A percentile compares a stretch with the other conserved stretches of the same genome.
Conservation (phyloP, 2,113 vertebrate species). For the Alosa alosa region DNA sequence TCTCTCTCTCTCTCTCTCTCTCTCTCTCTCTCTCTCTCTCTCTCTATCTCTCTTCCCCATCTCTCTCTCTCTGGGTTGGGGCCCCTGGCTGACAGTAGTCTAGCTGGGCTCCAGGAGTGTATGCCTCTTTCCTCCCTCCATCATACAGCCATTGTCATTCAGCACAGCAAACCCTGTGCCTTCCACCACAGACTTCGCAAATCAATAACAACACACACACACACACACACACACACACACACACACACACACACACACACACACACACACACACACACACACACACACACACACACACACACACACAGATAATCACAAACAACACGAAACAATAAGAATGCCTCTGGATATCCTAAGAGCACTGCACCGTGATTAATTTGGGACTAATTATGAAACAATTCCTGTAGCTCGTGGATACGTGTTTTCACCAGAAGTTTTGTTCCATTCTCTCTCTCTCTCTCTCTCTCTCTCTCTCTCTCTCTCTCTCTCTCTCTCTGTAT, state of each 20-base stretch:
- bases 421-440: conserved; percentile 15
- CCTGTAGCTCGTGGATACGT: conserved; percentile 25
- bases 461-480: neutral
- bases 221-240: neutral
- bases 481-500: neutral
- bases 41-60: too few relatives aligned
- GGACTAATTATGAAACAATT: conserved; percentile 53
- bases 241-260: neutral
- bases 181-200: neutral
- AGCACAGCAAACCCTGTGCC: neutral
- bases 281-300: neutral
- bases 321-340: conserved; percentile 46
- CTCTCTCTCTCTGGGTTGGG: neutral
- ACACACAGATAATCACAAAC: neutral
- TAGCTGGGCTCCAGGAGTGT: neutral
- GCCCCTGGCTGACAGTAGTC: neutral
- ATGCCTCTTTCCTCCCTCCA: neutral
- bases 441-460: neutral
- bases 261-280: neutral
- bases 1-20: neutral
- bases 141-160: conserved; percentile 19
- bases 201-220: neutral
- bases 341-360: conserved; percentile 40
- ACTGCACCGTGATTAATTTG: conserved; percentile 48
- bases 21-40: neutral